Evolutionary conservation across 1,140 invertebrate species (phyloP).

Genomic region (Drusus annulatus): DNA sequence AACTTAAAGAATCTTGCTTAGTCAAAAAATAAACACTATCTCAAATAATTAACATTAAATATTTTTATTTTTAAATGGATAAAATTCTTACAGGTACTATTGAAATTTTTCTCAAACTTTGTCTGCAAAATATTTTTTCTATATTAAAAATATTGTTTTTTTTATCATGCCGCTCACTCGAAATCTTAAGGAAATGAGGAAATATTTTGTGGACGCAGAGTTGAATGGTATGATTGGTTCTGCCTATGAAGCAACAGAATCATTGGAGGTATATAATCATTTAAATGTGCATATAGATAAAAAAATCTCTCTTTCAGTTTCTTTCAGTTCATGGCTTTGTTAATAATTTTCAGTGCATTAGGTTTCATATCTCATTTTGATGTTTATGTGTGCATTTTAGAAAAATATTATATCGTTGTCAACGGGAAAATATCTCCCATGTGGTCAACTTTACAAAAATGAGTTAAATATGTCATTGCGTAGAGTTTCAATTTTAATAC

Average conservation of each 20-base stretch:
- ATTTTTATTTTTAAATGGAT: no score
- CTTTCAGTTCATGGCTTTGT: constrained; percentile 20
- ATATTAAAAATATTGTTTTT: constrained; percentile 14
- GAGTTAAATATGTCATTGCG: no score
- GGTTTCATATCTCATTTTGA: neutral
- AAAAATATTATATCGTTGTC: neutral
- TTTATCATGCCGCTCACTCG: constrained; percentile 57
- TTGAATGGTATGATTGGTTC: constrained; percentile 79
- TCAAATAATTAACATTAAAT: no score
- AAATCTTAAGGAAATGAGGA: constrained; percentile 78
- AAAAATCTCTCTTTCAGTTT: neutral
- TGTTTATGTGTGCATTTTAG: neutral
- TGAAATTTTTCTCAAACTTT: no score
- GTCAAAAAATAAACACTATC: no score
- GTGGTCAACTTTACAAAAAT: no score
- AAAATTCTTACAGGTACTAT: no score
- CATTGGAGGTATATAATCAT: constrained; percentile 72
- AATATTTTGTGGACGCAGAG: constrained; percentile 81
- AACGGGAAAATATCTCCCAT: no score
- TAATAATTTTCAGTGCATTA: neutral
- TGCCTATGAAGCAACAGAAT: constrained; percentile 75
- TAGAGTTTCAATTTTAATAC: no score
- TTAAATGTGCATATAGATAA: constrained; percentile 7
- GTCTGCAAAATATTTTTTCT: neutral
- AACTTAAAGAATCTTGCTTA: no score